Evolutionary conservation across 2,797 vertebrate genomes (phyloP).

Genomic region (Sphenopsis melanotis): DNA sequence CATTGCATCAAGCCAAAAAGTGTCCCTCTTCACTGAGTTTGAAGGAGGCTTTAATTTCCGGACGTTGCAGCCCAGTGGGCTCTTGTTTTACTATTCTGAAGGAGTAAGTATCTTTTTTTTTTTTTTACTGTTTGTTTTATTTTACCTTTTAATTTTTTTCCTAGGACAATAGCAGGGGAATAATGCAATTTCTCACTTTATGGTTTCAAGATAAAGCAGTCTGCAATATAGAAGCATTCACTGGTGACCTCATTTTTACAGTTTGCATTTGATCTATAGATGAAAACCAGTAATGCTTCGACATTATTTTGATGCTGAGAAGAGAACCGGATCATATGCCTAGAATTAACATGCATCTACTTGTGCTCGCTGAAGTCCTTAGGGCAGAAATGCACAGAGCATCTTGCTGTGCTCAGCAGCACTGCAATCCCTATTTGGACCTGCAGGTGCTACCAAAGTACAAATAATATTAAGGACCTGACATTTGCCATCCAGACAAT

Average conservation of each 20-base stretch:
- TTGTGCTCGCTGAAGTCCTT: neutral
- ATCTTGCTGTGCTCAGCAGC: neutral
- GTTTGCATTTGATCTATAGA: neutral
- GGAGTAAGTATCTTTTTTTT: constrained; percentile 76
- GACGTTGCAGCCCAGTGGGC: constrained; percentile 85
- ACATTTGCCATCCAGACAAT: neutral
- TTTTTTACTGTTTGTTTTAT: neutral
- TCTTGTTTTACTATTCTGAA: constrained; percentile 87
- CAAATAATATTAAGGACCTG: neutral
- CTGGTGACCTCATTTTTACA: neutral
- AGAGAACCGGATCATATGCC: neutral
- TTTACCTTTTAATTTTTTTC: neutral
- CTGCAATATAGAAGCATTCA: neutral
- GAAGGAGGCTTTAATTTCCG: constrained; percentile 94
- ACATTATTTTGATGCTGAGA: neutral
- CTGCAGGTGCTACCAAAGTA: constrained; percentile 15
- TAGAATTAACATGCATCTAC: neutral
- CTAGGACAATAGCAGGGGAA: neutral
- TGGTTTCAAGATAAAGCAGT: neutral
- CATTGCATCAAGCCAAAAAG: constrained; percentile 87
- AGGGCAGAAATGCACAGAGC: neutral
- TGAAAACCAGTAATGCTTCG: neutral
- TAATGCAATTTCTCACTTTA: neutral
- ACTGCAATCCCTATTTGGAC: neutral
- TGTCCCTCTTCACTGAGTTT: constrained; percentile 84